Base-by-base conservation (phyloP, 2,797 vertebrate genomes). In the Sus cebifrons region DNA sequence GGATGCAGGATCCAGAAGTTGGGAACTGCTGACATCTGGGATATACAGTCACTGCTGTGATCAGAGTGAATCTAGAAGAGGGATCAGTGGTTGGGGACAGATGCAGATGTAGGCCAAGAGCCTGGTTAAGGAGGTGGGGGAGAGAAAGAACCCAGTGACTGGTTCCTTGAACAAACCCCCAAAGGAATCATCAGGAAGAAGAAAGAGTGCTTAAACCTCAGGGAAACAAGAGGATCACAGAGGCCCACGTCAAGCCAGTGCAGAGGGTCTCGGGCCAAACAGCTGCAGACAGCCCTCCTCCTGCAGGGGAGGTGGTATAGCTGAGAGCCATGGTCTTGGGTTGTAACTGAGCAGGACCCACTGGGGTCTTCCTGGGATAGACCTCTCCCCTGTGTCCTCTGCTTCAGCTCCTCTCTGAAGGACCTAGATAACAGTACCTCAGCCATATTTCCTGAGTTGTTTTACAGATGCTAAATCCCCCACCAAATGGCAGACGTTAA, bases 221-320 rank as follows among this genome's bases (percentile, higher is more conserved):
- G 58, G 73, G 86, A 62, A 82, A 74, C 27, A 54, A 73, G 68
- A 49, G 23, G 29, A 27, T 36, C 21, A 1, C 16, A 17, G 74
- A 68, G 62, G 29, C 20, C 1, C 23, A 70, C 8, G 18, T 32
- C 8, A 79, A 85, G 32, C 49, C 12, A n/a, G 71, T 6, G 58
- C 1, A 11, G n/a, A 71, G 4, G 18, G 27, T 75, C 62, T 60
- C 1, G 23, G 78, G 62, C 12, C 87, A 40, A 12, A 40, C 10
- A 52, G 23, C 23, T 20, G 36, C 12, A 17, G 44, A 40, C 6
- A 79, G 71, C 21, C 4, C 15, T 15, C 10, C 23, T 15, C 17
- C 1, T 1, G 0, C 2, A 2, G n/a, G 14, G 20, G 65, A 74
- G 32, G 25, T 9, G 40, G 20, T 7, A 14, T 17, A 9, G n/a